Evolutionary conservation across 2,113 vertebrate genomes (phyloP).

Genomic region (Amazona vittata): DNA sequence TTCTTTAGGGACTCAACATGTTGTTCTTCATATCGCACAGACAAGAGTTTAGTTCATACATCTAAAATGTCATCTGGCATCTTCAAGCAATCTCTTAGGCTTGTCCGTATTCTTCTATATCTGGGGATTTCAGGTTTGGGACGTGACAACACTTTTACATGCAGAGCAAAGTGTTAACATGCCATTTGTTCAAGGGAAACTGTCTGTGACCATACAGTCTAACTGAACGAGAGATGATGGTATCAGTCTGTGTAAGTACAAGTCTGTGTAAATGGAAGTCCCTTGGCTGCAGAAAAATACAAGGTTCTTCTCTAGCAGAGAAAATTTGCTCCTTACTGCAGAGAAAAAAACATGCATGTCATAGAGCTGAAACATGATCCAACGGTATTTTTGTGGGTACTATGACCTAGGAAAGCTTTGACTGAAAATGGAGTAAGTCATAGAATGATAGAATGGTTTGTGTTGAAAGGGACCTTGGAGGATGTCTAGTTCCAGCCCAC

Average conservation of each 20-base stretch:
- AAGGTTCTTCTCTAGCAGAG: background rate
- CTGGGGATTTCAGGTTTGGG: background rate
- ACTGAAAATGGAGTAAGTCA: background rate
- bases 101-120: background rate
- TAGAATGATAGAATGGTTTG: background rate
- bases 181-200: background rate
- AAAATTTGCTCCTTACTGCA: background rate
- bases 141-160: background rate
- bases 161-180: background rate
- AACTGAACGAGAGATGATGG: background rate
- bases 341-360: background rate
- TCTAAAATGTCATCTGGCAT: background rate
- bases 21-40: background rate
- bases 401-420: background rate
- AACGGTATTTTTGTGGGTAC: background rate
- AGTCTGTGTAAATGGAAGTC: background rate
- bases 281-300: background rate
- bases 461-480: background rate
- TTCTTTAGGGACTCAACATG: background rate
- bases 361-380: background rate
- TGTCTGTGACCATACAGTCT: background rate
- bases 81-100: background rate
- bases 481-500: background rate
- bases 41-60: background rate
- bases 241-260: background rate